Evolutionary conservation across 2,888 invertebrate genomes (phyloP), one percentile per base, ranked within the genome.

Genomic region (Carpatolechia fugitivella): DNA sequence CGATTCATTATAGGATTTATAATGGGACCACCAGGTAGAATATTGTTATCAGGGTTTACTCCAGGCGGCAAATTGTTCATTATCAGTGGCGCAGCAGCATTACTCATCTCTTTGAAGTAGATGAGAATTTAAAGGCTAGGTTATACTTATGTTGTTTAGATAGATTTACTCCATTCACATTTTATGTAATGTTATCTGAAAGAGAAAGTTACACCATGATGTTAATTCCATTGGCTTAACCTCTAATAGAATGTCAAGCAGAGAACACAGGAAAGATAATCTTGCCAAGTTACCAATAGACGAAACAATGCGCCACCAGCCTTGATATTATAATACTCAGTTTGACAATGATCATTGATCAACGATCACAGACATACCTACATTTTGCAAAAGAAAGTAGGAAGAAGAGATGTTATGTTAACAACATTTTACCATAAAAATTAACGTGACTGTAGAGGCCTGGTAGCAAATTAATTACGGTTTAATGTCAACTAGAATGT

Each of bases 1-100:
- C 92, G 82, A 13, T 48, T 91, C 70, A 91, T 82, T 24, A 82
- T 78, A 51, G 82, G 80, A 60, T 91, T 91, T 56, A 92, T 82
- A 36, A 92, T 68, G 1, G 92, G 91, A n/a, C 90, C 91, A 59
- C 90, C 91, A n/a, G 90, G 91, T 52, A 91, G 64, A 56, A 91
- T 66, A 65, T 91, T 91, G 64, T 91, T 91, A 35, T 91, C 91
- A 58, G 85, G 84, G 66, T 91, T 91, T 0, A 90, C 86, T 54
- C 90, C 91, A 46, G 85, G 81, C 33, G 91, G 90, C 51, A 89
- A 66, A 62, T 90, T 88, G 60, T 90, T 88, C 72, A 82, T 78
- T 10, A 68, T 63, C 62, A 80, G 85, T 58, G 80, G 80, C 41
- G 78, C 85, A 56, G 78, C 84, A 20, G 76, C 79, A 74, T 70